Conservation (phyloP, 2,888 invertebrate species). For the Drosophila neutralis region DNA sequence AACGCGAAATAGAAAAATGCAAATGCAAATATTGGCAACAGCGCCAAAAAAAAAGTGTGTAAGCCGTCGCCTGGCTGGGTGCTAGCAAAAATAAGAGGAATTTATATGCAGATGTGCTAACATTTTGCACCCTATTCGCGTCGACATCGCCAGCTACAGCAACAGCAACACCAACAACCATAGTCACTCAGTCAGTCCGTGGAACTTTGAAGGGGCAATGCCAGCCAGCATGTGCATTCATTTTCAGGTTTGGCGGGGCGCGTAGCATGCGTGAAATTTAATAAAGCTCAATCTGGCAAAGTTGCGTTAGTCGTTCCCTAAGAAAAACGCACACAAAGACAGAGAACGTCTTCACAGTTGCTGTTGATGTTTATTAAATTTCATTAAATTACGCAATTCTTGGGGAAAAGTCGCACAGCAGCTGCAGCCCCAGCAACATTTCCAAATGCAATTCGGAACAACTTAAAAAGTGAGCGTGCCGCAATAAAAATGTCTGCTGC, state of each 20-base stretch:
- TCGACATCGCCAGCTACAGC: conserved; percentile 34
- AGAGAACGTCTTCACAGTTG: conserved; percentile 55
- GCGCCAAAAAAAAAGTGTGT: conserved; percentile 65
- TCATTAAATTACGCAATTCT: conserved; percentile 80
- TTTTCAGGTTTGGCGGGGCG: conserved; percentile 69
- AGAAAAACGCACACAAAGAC: conserved; percentile 30
- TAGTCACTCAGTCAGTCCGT: conserved; percentile 9
- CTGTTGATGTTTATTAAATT: conserved; percentile 79
- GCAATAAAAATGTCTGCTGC: conserved; percentile 78
- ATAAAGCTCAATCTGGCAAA: conserved; percentile 69
- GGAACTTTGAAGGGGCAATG: conserved; percentile 3
- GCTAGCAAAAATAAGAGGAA: conserved; percentile 77
- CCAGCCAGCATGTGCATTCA: conserved; percentile 65
- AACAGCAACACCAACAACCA: conserved; percentile 17
- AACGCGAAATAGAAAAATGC: conserved; percentile 74
- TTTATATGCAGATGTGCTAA: conserved; percentile 81
- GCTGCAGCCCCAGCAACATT: conserved; percentile 58
- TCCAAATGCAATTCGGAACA: conserved; percentile 81
- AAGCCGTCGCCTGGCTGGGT: conserved; percentile 68
- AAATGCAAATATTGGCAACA: conserved; percentile 82
- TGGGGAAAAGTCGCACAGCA: conserved; percentile 46
- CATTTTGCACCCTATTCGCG: conserved; percentile 79
- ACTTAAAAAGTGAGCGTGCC: conserved; percentile 79
- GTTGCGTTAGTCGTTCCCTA: not conserved
- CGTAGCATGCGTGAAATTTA: conserved; percentile 78